Percentiles rank a stretch among this genome's conserved stretches.
These are phyloP conservation scores for Dynastes maya DNA, from an alignment of 2,888 invertebrate genomes.

Conservation along the genomic window DNA sequence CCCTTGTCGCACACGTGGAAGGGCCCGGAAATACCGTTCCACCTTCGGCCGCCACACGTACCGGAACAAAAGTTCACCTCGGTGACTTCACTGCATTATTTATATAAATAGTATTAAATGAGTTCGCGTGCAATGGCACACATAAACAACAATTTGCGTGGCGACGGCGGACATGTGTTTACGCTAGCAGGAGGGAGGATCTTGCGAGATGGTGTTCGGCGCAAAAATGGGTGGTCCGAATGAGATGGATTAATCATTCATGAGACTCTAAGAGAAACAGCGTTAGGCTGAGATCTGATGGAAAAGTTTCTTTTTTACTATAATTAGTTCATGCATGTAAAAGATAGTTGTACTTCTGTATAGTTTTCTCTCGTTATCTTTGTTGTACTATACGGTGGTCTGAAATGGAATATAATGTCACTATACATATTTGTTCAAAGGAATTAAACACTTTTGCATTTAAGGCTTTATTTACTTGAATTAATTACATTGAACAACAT, in stretches of 20 bases:
- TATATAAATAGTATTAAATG: slow-evolving; percentile 56
- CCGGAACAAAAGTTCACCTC: slow-evolving; percentile 33
- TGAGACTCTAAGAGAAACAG: background rate
- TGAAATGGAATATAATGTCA: no score
- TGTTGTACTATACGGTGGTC: no score
- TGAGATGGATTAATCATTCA: slow-evolving; percentile 23
- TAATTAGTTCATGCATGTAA: no score
- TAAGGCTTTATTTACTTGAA: no score
- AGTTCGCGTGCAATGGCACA: slow-evolving; percentile 51
- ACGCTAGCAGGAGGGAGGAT: slow-evolving; percentile 1
- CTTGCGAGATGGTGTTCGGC: background rate
- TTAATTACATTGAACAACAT: no score
- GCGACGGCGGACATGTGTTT: slow-evolving; percentile 34
- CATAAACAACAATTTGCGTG: slow-evolving; percentile 54
- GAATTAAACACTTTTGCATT: no score
- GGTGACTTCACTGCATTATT: slow-evolving; percentile 50
- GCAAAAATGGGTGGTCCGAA: slow-evolving; percentile 3
- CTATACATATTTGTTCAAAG: no score
- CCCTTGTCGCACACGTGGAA: background rate
- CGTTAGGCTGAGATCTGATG: no score
- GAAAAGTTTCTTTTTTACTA: no score
- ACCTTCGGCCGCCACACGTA: background rate
- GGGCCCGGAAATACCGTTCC: background rate
- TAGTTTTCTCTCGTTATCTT: no score
- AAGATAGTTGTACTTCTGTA: no score